Conservation (phyloP, 2,888 invertebrate genomes). For the Eupsilia transversa region DNA sequence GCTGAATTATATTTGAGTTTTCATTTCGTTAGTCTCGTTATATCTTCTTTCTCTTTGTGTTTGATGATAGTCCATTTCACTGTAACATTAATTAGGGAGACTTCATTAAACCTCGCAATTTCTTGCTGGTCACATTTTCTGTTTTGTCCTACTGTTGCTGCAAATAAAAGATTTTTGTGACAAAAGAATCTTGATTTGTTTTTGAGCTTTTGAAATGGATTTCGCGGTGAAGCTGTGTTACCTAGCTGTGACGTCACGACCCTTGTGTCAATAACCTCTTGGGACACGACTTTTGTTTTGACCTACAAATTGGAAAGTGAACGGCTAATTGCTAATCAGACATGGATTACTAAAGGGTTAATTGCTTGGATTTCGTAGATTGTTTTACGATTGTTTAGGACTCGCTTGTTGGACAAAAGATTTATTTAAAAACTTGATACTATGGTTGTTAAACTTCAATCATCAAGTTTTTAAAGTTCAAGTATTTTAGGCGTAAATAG, state of each 20-base stretch:
- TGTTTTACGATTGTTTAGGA: constrained; percentile 44
- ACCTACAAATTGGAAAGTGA: constrained; percentile 48
- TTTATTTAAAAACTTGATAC: constrained; percentile 47
- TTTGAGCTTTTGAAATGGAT: constrained; percentile 45
- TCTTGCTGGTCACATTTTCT: constrained; percentile 63
- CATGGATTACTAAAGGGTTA: constrained; percentile 53
- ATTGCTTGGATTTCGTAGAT: constrained; percentile 35
- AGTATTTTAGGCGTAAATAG: constrained; percentile 10
- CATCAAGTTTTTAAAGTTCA: constrained; percentile 7
- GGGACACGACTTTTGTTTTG: constrained; percentile 31
- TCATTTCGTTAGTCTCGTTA: constrained; percentile 74
- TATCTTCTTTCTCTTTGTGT: constrained; percentile 68
- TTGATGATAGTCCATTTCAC: constrained; percentile 64
- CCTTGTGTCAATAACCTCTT: constrained; percentile 40
- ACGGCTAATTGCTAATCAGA: constrained; percentile 52
- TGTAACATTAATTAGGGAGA: constrained; percentile 68
- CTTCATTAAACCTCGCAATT: constrained; percentile 66
- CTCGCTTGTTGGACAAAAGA: constrained; percentile 21
- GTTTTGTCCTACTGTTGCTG: constrained; percentile 56
- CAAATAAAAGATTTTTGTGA: constrained; percentile 57
- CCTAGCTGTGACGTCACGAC: constrained; percentile 39
- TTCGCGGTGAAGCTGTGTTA: constrained; percentile 39
- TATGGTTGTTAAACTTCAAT: constrained; percentile 24
- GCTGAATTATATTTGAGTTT: constrained; percentile 82
- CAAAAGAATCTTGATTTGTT: constrained; percentile 55